Evolutionary conservation across 2,888 invertebrate genomes (phyloP), one percentile per base, ranked within the genome.

Genomic region (Tanypteryx hageni): DNA sequence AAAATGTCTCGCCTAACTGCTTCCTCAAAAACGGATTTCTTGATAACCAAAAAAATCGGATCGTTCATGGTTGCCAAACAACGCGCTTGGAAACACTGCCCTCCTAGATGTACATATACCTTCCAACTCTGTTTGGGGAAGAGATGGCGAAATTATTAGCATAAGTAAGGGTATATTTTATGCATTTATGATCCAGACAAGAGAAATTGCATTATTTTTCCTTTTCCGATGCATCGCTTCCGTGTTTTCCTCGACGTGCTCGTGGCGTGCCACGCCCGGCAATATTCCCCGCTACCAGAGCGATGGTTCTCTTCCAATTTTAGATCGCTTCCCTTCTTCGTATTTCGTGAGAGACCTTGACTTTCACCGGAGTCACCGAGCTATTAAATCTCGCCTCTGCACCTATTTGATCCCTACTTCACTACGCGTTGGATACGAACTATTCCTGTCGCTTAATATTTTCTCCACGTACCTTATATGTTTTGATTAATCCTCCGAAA

Each of bases 281-380:
- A 11, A 11, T 9, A 22, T 76, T 22, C 27, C 27, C 76, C n/a
- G 0, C 76, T 10, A 27, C 76, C n/a, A n/a, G 76, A 76, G 76
- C 5, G 76, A 76, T 76, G 22, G n/a, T 76, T 27, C 18, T 22
- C 68, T 22, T n/a, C n/a, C n/a, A n/a, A n/a, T n/a, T n/a, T n/a
- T n/a, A n/a, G n/a, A n/a, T n/a, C n/a, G n/a, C 5, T 44, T 44
- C 44, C 5, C 44, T 44, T 44, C 44, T 5, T 44, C 44, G 44
- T 44, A 44, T 76, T 76, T 76, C 22, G 76, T 22, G 27, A n/a
- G n/a, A n/a, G 27, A 76, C 76, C 76, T 76, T 76, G 76, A 76
- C 76, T 76, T 76, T 76, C 76, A 76, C 76, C 27, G 22, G 27
- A 76, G 22, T 76, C 76, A 7, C 2, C 27, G 13, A 22, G 76